Base-by-base conservation (phyloP, 1,140 invertebrate species). In the Drosophila willistoni region DNA sequence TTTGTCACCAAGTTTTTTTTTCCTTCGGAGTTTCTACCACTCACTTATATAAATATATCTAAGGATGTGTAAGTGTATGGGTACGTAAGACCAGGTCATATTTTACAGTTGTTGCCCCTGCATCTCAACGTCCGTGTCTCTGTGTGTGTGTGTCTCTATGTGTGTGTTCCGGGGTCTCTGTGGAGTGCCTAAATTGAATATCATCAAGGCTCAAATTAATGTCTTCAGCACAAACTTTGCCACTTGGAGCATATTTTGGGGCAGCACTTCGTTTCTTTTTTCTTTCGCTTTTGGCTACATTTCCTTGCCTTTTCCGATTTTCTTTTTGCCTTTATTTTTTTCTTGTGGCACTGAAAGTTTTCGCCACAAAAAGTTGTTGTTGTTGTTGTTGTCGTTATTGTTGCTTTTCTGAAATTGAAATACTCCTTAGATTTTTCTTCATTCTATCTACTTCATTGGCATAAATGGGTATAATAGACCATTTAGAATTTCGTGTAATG, bases 161-260 rank as follows among this genome's bases (percentile, higher is more conserved):
- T n/a, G 64, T 55, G 55, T 62, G 62, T 65, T 65, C 36, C 42
- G 73, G 66, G 87, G 79, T 87, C 83, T 83, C 83, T 44, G 79
- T 71, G 79, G 84, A 87, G 79, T 83, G 84, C 84, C 83, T 80
- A 87, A 87, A 87, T 87, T 87, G 83, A 87, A 87, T 87, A 87
- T 87, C 83, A 87, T 87, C 83, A 87, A 71, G 83, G 83, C 83
- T 87, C 83, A 89, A 87, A 87, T 87, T 87, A 87, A 87, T 87
- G 83, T 89, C 84, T 87, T 89, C 76, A 89, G 81, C 83, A 74
- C 78, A 84, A 87, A 87, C 76, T 87, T 87, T 89, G 83, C 70
- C 79, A 87, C 83, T 87, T 80, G 76, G 81, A 89, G 76, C 83
- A 79, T 74, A 77, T 74, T 78, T 81, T 64, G 65, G 68, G 68